phyloP scores from a whole-genome alignment of 2,888 invertebrate species.

The Stenichneumon culpator region DNA sequence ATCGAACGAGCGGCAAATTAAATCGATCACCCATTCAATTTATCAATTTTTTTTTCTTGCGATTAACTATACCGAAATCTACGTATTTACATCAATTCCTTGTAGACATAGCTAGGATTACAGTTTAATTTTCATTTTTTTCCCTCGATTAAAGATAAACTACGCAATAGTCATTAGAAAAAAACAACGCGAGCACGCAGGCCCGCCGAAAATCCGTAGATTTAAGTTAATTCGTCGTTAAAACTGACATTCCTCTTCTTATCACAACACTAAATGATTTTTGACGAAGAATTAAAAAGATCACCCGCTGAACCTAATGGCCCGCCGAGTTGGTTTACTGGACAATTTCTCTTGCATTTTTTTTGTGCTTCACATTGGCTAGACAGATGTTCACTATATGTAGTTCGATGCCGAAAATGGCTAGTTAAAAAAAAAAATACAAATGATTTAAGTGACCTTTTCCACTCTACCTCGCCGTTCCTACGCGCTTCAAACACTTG shows the following conservation, averaged over 20 bases:
- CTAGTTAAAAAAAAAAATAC: neutral
- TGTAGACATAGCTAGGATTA: constrained; percentile 78
- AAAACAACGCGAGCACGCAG: constrained; percentile 63
- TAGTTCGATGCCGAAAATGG: neutral
- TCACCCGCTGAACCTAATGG: constrained; percentile 43
- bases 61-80: constrained; percentile 68
- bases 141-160: constrained; percentile 44
- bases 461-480: neutral
- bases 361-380: neutral
- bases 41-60: constrained; percentile 19
- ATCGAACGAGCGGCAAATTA: too few relatives aligned
- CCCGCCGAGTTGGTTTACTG: constrained; percentile 6
- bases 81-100: constrained; percentile 83
- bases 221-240: neutral
- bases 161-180: constrained; percentile 67
- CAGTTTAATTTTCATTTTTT: constrained; percentile 42
- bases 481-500: constrained; percentile 33
- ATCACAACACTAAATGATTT: constrained; percentile 79
- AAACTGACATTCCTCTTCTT: constrained; percentile 48
- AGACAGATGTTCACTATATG: neutral
- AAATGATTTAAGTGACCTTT: neutral
- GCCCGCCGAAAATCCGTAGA: constrained; percentile 22
- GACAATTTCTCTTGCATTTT: constrained; percentile 10
- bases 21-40: constrained; percentile 45
- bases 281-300: constrained; percentile 73